Conservation (phyloP, 1,140 invertebrate genomes). For the Phthorimaea operculella region DNA sequence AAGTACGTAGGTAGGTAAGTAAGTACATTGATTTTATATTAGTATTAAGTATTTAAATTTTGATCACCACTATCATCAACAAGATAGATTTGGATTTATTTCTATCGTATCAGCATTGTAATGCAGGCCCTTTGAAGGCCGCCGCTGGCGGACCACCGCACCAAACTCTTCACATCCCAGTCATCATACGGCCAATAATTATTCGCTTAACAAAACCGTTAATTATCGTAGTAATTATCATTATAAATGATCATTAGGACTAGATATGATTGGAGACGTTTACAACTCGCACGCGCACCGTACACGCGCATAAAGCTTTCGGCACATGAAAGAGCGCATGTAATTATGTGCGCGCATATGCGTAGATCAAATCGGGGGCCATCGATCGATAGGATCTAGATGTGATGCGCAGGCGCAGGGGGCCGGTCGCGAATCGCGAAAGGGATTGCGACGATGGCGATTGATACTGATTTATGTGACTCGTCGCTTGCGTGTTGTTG, state of each 20-base stretch:
- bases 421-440: slow-evolving; percentile 35
- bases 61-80: no score
- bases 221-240: slow-evolving; percentile 34
- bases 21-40: not conserved
- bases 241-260: slow-evolving; percentile 45
- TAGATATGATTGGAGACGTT: slow-evolving; percentile 58
- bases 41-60: no score
- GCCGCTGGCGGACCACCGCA: not conserved
- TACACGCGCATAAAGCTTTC: not conserved
- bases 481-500: not conserved
- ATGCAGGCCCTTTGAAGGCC: not conserved
- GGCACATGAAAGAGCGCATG: slow-evolving; percentile 51
- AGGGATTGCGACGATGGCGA: slow-evolving; percentile 18
- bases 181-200: not conserved
- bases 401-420: slow-evolving; percentile 40
- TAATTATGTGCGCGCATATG: slow-evolving; percentile 63
- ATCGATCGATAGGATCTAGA: slow-evolving; percentile 61
- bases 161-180: not conserved
- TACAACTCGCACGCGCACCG: slow-evolving; percentile 43
- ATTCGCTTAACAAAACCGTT: slow-evolving; percentile 17
- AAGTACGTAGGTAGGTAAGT: not conserved
- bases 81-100: no score
- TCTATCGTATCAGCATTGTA: not conserved
- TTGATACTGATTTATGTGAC: not conserved
- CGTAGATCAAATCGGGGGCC: slow-evolving; percentile 63